phyloP scores from a whole-genome alignment of 2,113 vertebrate genomes.

The Nipponia nippon region DNA sequence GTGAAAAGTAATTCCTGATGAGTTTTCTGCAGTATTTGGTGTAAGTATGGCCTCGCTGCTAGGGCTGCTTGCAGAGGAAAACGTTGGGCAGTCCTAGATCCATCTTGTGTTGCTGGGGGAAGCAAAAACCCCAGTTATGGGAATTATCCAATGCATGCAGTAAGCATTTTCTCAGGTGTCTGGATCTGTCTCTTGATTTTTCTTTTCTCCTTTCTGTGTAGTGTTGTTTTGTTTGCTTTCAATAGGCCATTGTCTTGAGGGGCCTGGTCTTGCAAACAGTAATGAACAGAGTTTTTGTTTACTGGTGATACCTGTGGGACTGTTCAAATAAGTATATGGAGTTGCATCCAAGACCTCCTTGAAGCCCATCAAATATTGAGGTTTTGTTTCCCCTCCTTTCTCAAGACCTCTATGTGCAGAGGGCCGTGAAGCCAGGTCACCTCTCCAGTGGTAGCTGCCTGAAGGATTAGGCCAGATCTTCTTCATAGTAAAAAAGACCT shows the following conservation, averaged over 20 bases:
- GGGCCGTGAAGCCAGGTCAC: not conserved
- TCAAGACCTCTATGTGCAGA: not conserved
- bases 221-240: not conserved
- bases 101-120: not conserved
- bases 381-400: not conserved
- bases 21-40: not conserved
- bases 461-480: slow-evolving; percentile 4
- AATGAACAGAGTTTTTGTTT: not conserved
- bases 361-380: not conserved
- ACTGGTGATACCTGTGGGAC: not conserved
- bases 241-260: not conserved
- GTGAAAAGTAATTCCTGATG: not conserved
- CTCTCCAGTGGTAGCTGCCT: not conserved
- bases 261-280: not conserved
- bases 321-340: not conserved
- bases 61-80: not conserved
- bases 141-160: not conserved
- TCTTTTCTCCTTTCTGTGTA: not conserved
- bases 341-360: not conserved
- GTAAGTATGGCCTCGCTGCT: not conserved
- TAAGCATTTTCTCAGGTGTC: not conserved
- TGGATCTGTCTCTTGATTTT: not conserved
- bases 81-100: not conserved
- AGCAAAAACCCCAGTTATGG: not conserved
- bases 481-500: not conserved